Evolutionary conservation across 2,797 vertebrate genomes (phyloP), one percentile per base, ranked within the genome.

Genomic region (Harpagifer antarcticus): DNA sequence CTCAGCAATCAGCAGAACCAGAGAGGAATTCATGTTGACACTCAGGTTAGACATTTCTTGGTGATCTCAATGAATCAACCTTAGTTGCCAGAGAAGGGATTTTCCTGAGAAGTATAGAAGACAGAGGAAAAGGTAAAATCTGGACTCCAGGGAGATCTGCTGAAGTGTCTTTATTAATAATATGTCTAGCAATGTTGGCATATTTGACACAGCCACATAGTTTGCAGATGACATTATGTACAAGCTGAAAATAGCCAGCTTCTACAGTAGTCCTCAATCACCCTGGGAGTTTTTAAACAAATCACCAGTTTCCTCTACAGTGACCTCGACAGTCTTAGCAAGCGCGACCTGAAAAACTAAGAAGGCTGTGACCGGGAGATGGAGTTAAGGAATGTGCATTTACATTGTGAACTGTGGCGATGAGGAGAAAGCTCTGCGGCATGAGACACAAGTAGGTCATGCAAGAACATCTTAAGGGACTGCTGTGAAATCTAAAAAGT

Each of bases 401-500:
- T 74, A 68, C 23, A 19, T 56, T 20, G 47, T 72, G 70, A 78
- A 69, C 70, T 54, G 76, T 47, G 53, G 77, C 17, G 47, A 42
- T 19, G 74, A 61, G 43, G 57, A 72, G 52, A 67, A 58, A 73
- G 27, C 55, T 19, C 3, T 52, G 68, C 84, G 71, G 70, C 81
- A 53, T 27, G 54, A 86, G 81, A 90, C 79, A 86, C 89, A 94
- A 92, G 76, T 93, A 71, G 92, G 89, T 92, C 90, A 91, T 66
- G 75, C 62, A 17, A 81, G 70, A 84, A 89, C 80, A 79, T 89
- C 90, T 92, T 88, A 82, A 88, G 89, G 79, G 80, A 87, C 86
- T 73, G 84, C 90, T 83, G 89, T 93, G 90, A 93, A 91, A 91
- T 92, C 88, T 74, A 91, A 93, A 87, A 92, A 92, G 91, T 92